Evolutionary conservation across 2,113 vertebrate species (phyloP).

Genomic region (Uria lomvia): DNA sequence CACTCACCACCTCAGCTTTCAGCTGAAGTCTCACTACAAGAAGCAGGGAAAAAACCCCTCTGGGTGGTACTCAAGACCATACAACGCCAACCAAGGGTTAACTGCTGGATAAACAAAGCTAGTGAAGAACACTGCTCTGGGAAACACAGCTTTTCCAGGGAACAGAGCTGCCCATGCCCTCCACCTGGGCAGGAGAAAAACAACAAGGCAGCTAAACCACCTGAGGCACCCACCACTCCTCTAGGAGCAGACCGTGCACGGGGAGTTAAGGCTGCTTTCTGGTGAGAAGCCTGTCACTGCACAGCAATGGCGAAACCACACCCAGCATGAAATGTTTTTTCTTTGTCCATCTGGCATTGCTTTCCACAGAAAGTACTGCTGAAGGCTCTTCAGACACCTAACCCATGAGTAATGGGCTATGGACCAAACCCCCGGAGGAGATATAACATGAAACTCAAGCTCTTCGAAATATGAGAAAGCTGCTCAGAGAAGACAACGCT

Average conservation of each 20-base stretch:
- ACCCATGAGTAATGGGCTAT: fast-evolving
- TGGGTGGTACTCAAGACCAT: not conserved
- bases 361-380: not conserved
- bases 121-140: not conserved
- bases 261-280: not conserved
- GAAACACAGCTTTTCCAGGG: not conserved
- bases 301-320: not conserved
- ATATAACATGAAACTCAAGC: not conserved
- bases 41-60: not conserved
- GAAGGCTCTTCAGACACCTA: not conserved
- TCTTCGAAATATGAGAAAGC: not conserved
- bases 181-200: not conserved
- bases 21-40: not conserved
- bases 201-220: not conserved
- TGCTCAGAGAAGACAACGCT: not conserved
- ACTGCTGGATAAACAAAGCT: not conserved
- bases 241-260: not conserved
- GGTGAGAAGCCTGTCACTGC: not conserved
- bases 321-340: fast-evolving
- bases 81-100: not conserved
- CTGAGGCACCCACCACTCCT: not conserved
- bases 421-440: not conserved
- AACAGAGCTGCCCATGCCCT: not conserved
- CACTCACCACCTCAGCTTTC: not conserved
- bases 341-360: not conserved